Evolutionary conservation across 2,113 vertebrate genomes (phyloP).

Genomic region (Chascanopsetta lugubris): DNA sequence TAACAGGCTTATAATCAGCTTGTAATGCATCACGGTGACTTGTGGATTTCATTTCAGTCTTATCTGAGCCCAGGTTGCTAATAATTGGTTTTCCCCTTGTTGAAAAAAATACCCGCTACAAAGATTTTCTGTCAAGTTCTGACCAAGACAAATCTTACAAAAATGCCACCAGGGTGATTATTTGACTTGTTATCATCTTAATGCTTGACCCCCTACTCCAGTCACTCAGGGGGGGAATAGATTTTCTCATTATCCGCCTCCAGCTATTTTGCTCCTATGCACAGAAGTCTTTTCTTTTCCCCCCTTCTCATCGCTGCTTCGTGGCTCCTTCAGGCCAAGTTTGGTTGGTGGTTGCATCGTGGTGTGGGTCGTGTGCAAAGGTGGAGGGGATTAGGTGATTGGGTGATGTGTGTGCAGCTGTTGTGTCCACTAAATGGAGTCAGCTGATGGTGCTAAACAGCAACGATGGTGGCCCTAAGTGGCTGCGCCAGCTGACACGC

Average conservation of each 20-base stretch:
- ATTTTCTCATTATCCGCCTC: neutral
- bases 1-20: slow-evolving; percentile 45
- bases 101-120: slow-evolving; percentile 28
- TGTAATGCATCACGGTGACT: slow-evolving; percentile 47
- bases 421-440: slow-evolving; percentile 74
- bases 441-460: slow-evolving; percentile 72
- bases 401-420: slow-evolving; percentile 57
- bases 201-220: neutral
- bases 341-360: slow-evolving; percentile 25
- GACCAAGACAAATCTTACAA: slow-evolving; percentile 19
- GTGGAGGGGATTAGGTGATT: slow-evolving; percentile 7
- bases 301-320: slow-evolving; percentile 13
- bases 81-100: slow-evolving; percentile 49
- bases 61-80: slow-evolving; percentile 35
- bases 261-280: neutral
- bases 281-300: slow-evolving; percentile 40
- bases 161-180: slow-evolving; percentile 1
- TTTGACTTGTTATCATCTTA: slow-evolving; percentile 19
- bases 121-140: slow-evolving; percentile 39
- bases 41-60: slow-evolving; percentile 41
- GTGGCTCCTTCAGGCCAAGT: slow-evolving; percentile 48
- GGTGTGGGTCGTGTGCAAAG: slow-evolving; percentile 12
- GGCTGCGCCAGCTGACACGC: slow-evolving; percentile 44
- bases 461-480: slow-evolving; percentile 58
- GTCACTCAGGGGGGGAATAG: neutral